Conservation (phyloP, 2,113 vertebrate species). For the Nansenia antarctica region DNA sequence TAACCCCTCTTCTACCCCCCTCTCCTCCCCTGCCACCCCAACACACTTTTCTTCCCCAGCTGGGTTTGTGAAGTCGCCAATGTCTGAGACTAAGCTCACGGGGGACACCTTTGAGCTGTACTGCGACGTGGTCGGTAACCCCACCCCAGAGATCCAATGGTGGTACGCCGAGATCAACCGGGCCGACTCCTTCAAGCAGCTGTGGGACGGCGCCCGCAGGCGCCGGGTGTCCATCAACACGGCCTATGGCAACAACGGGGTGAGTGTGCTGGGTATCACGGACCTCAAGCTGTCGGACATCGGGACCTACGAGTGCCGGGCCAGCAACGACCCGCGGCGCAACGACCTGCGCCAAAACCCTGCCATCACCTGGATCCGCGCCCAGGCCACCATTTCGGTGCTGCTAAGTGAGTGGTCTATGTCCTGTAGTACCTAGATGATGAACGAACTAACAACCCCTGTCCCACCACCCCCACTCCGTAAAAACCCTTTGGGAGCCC, state of each 20-base stretch:
- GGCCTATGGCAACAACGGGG: slow-evolving; percentile 93
- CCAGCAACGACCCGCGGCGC: slow-evolving; percentile 97
- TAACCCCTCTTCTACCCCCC: slow-evolving; percentile 51
- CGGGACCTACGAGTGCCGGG: slow-evolving; percentile 98
- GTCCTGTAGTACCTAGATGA: slow-evolving; percentile 86
- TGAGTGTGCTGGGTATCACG: slow-evolving; percentile 94
- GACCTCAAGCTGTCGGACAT: slow-evolving; percentile 96
- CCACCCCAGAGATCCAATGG: slow-evolving; percentile 99
- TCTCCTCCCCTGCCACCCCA: slow-evolving; percentile 48
- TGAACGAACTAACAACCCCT: slow-evolving; percentile 70
- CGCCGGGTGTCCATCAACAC: slow-evolving; percentile 95
- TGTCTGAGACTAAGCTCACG: slow-evolving; percentile 99
- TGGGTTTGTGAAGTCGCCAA: slow-evolving; percentile 99
- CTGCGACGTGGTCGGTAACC: slow-evolving; percentile 97
- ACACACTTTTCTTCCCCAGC: slow-evolving; percentile 84
- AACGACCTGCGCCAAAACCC: slow-evolving; percentile 98
- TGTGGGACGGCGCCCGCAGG: slow-evolving; percentile 96
- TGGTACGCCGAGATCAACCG: slow-evolving; percentile 99
- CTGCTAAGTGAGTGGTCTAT: slow-evolving; percentile 98
- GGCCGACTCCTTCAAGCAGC: slow-evolving; percentile 98
- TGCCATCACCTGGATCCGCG: slow-evolving; percentile 97
- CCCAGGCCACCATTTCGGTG: slow-evolving; percentile 98
- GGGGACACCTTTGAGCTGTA: slow-evolving; percentile 99
- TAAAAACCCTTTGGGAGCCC: slow-evolving; percentile 6
- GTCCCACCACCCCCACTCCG: slow-evolving; percentile 47